Base-by-base conservation (phyloP, 2,113 vertebrate species). In the Bufo gargarizans region DNA sequence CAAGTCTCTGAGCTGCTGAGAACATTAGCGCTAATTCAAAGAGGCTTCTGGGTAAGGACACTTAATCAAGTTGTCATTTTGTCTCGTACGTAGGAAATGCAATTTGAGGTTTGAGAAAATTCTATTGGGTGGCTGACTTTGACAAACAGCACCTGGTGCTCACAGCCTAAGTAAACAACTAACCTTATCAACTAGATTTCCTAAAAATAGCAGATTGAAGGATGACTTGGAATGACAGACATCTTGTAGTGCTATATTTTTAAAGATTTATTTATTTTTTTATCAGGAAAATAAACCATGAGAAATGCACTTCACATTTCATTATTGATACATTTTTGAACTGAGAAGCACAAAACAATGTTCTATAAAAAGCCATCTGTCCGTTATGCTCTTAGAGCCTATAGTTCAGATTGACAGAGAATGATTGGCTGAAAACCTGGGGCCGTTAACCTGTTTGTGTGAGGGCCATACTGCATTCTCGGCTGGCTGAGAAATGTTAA, bases 31-130 rank as follows among this genome's bases (percentile, higher is more conserved):
- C 80, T 88, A 88, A 88, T 88, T 77, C 80, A 84, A 65, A 84
- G 81, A 84, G 87, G 69, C 87, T 88, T 83, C 69, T 88, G 80
- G 87, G 87, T 88, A 67, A 33, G 56, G 49, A 84, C 80, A 77
- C 69, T 88, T 84, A 80, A 87, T 87, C 80, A 88, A 84, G 71
- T 43, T 77, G 80, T 77, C 80, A 88, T 88, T 88, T 87, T 87
- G 59, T 71, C 86, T 80, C 55, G 63, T 80, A 81, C 81, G 63
- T 87, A 69, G 61, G 86, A 87, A 87, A 87, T 87, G 67, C 50
- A 80, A 87, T 87, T 87, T 80, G 71, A 77, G 58, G 84, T 16
- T 77, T 33, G 14, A 71, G 86, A 71, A 86, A 69, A 67, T 56
- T 20, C 11, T 80, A 56, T 80, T 67, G 50, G 58, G 14, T 33